Percentiles rank a stretch among this genome's conserved stretches.
phyloP scores from a whole-genome alignment of 2,797 vertebrate species.

The Nyctibius grandis region DNA sequence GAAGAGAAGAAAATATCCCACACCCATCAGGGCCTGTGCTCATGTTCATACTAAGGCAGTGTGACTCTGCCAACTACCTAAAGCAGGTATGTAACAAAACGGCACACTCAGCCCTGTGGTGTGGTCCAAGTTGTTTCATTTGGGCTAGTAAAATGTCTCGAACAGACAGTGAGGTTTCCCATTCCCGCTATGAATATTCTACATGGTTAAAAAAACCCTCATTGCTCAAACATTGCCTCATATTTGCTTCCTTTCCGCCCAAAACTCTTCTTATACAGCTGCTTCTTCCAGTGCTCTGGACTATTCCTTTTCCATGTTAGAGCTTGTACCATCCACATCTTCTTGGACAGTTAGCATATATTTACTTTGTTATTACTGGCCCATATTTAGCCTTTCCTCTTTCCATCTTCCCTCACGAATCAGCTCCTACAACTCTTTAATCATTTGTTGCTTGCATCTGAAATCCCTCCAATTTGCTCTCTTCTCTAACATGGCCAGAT shows the following conservation, averaged over 20 bases:
- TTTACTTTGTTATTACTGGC: background rate
- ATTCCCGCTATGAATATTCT: background rate
- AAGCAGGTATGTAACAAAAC: background rate
- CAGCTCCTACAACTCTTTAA: slow-evolving; percentile 21
- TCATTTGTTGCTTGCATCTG: background rate
- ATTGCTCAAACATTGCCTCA: background rate
- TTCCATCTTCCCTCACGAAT: background rate
- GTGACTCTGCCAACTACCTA: background rate
- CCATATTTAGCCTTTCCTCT: background rate
- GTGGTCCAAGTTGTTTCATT: background rate
- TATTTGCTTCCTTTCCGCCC: background rate
- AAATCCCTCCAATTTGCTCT: slow-evolving; percentile 33
- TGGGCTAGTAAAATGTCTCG: background rate
- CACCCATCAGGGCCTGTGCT: background rate
- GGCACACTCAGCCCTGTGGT: background rate
- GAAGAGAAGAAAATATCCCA: background rate
- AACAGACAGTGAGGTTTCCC: background rate
- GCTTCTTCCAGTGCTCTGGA: background rate
- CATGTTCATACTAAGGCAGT: background rate
- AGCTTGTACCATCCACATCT: background rate
- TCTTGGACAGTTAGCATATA: background rate
- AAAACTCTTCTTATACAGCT: background rate
- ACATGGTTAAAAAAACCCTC: background rate
- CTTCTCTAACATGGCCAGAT: background rate
- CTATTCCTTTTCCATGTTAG: background rate